Evolutionary conservation across 2,888 invertebrate species (phyloP).

Genomic region (Macrosoma leucophasiata): DNA sequence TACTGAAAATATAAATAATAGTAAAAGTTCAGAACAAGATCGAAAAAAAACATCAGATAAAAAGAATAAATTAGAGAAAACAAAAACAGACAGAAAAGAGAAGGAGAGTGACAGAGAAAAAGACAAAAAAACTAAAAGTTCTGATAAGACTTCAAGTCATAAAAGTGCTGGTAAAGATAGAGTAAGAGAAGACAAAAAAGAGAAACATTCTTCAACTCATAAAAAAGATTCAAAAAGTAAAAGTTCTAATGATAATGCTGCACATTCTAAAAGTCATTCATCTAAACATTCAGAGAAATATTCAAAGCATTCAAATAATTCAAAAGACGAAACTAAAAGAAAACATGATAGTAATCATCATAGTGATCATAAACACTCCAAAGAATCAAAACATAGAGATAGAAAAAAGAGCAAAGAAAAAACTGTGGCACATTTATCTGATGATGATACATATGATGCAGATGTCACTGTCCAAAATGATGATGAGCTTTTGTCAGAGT

Average conservation of each 20-base stretch:
- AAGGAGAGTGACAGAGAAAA: conserved; percentile 31
- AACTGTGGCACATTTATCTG: conserved; percentile 25
- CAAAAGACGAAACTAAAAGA: conserved; percentile 41
- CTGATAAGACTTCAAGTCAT: conserved; percentile 43
- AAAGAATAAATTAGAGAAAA: conserved; percentile 32
- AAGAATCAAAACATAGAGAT: conserved; percentile 33
- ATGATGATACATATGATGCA: conserved; percentile 37
- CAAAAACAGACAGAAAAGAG: conserved; percentile 34
- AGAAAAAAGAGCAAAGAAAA: conserved; percentile 28
- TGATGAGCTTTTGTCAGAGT: conserved; percentile 61
- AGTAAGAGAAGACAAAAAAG: conserved; percentile 43
- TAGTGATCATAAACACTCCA: conserved; percentile 37
- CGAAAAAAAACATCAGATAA: conserved; percentile 19
- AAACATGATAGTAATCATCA: conserved; percentile 32
- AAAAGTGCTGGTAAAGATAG: conserved; percentile 51
- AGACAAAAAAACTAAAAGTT: conserved; percentile 34
- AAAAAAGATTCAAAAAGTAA: conserved; percentile 32
- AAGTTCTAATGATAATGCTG: conserved; percentile 28
- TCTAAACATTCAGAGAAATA: conserved; percentile 35
- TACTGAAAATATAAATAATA: conserved; percentile 29
- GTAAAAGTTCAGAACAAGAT: conserved; percentile 34
- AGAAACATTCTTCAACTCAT: conserved; percentile 36
- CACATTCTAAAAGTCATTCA: conserved; percentile 8
- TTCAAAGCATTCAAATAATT: conserved; percentile 36
- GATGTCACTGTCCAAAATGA: conserved; percentile 34